Evolutionary conservation across 2,888 invertebrate species (phyloP).

Genomic region (Venustoraphidia nigricollis): DNA sequence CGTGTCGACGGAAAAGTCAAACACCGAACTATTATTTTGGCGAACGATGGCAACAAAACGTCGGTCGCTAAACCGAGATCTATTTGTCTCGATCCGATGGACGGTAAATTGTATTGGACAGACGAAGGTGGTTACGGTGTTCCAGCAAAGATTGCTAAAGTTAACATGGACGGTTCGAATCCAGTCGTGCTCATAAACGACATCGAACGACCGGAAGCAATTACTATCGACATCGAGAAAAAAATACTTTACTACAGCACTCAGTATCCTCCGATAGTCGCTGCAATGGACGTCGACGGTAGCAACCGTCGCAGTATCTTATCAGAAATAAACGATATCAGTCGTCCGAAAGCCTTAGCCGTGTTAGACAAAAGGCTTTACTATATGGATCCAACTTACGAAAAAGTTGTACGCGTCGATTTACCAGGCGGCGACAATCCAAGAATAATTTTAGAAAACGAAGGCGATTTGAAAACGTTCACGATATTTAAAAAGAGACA

Average conservation of each 20-base stretch:
- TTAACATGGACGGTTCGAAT: conserved; percentile 86
- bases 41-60: conserved; percentile 72
- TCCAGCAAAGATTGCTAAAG: conserved; percentile 74
- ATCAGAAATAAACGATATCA: conserved; percentile 52
- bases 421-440: conserved; percentile 65
- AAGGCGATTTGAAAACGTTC: conserved; percentile 73
- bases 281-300: conserved; percentile 58
- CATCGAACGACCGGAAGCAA: conserved; percentile 62
- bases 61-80: conserved; percentile 81
- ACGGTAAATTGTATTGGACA: conserved; percentile 91
- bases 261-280: conserved; percentile 54
- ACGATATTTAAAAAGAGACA: conserved; percentile 77
- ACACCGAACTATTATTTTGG: conserved; percentile 71
- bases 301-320: conserved; percentile 50
- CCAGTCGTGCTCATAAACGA: conserved; percentile 55
- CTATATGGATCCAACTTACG: conserved; percentile 77
- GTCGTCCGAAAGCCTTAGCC: conserved; percentile 65
- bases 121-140: conserved; percentile 88
- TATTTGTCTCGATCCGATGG: conserved; percentile 81
- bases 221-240: conserved; percentile 69
- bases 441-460: conserved; percentile 64
- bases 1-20: conserved; percentile 72
- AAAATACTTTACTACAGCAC: conserved; percentile 82
- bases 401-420: conserved; percentile 75
- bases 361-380: conserved; percentile 71